Conservation (phyloP, 2,797 vertebrate species). For the Poeciliopsis paucimaculata region DNA sequence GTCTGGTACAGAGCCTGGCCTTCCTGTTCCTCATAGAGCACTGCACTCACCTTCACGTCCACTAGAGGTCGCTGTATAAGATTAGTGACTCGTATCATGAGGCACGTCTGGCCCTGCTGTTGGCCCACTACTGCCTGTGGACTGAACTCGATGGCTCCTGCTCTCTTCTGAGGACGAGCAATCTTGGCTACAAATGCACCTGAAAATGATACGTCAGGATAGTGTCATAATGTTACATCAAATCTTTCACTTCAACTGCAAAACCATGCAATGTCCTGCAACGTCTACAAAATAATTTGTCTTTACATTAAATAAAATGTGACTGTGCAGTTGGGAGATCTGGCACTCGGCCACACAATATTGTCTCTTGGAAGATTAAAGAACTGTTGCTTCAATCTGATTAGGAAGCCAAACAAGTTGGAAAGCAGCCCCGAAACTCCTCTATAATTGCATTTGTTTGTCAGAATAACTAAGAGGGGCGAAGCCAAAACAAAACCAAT, state of each 20-base stretch:
- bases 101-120: conserved; percentile 85
- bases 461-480: background rate
- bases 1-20: conserved; percentile 90
- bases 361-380: background rate
- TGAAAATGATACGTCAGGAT: conserved; percentile 56
- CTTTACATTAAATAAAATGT: background rate
- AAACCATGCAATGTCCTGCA: background rate
- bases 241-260: background rate
- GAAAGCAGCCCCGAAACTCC: background rate
- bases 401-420: background rate
- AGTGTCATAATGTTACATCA: background rate
- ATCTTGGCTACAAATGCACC: conserved; percentile 99
- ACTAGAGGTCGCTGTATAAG: conserved; percentile 88
- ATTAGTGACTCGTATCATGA: conserved; percentile 93
- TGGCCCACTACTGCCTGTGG: conserved; percentile 87
- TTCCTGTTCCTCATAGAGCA: conserved; percentile 91
- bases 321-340: background rate
- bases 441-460: background rate
- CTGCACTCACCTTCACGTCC: conserved; percentile 87
- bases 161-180: conserved; percentile 92
- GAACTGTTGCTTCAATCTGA: background rate
- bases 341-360: background rate
- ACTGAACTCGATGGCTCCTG: conserved; percentile 91
- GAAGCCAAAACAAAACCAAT: no score
- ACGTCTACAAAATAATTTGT: background rate